Percentiles rank a stretch among this genome's conserved stretches.
These are phyloP conservation scores for Bombus ignitus DNA, from an alignment of 1,140 invertebrate species.

Conservation along the genomic window DNA sequence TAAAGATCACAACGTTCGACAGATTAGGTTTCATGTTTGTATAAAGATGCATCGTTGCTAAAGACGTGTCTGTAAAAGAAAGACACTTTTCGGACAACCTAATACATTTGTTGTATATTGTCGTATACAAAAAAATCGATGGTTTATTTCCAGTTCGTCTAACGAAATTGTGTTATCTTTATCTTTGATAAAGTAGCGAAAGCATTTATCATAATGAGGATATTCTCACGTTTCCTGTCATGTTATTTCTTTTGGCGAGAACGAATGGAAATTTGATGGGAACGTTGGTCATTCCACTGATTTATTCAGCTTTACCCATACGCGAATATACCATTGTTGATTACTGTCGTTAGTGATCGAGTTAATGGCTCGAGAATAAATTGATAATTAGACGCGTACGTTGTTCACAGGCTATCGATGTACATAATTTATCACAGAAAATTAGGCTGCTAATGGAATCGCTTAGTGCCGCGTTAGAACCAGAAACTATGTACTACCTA, in stretches of 20 bases:
- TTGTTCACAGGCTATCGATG: slow-evolving; percentile 24
- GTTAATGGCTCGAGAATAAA: slow-evolving; percentile 52
- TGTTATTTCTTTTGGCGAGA: not conserved
- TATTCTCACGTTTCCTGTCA: not conserved
- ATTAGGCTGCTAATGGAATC: slow-evolving; percentile 48
- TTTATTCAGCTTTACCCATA: not conserved
- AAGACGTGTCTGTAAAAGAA: too few species aligned
- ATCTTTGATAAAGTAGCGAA: not conserved
- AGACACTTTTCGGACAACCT: too few species aligned
- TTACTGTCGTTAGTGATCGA: slow-evolving; percentile 37
- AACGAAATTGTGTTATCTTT: not conserved
- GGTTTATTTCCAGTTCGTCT: not conserved
- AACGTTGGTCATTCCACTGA: not conserved
- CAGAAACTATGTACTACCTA: slow-evolving; percentile 1
- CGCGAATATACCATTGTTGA: slow-evolving; percentile 11
- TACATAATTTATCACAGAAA: slow-evolving; percentile 47
- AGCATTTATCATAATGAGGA: not conserved
- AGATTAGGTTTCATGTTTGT: too few species aligned
- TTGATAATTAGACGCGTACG: slow-evolving; percentile 48
- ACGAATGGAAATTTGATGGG: not conserved
- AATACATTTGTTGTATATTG: too few species aligned
- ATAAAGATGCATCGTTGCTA: too few species aligned
- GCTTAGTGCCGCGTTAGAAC: slow-evolving; percentile 27
- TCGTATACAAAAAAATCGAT: not conserved
- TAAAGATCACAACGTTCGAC: too few species aligned